Evolutionary conservation across 2,113 vertebrate genomes (phyloP), one percentile per base, ranked within the genome.

Genomic region (Equus quagga): DNA sequence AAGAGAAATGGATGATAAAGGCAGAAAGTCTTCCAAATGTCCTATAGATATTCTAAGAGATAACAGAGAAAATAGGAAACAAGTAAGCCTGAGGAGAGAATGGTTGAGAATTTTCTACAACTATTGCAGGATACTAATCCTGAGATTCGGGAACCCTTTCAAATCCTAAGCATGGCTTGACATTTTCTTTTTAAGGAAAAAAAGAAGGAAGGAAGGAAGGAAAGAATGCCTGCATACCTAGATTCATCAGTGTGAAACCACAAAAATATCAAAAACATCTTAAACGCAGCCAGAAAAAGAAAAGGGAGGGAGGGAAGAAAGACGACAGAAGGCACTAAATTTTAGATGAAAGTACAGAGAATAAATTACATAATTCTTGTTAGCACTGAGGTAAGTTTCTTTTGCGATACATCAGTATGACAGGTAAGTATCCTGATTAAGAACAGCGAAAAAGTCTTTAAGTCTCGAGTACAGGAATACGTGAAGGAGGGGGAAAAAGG

Each of bases 301-400:
- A 5, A 13, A 81, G 62, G 19, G n/a, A 21, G 4, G 60, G 6
- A 17, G 31, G 28, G 70, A 56, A 24, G 26, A 12, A 36, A 31
- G 21, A 62, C 81, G 33, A 62, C 5, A 6, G 24, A 80, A 82
- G 58, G 26, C 56, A 49, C 8, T 19, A 64, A 23, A 33, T 28
- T 94, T 94, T 85, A 73, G 26, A 75, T 31, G 26, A 4, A 92
- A 92, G 46, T 26, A 80, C 24, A 82, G n/a, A 93, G 67, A 73
- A 58, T 51, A 70, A 93, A 70, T 31, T 60, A 84, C n/a, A 19
- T 76, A 83, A 79, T 88, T 81, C 82, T 46, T 64, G 91, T 58
- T 64, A 85, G 58, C 49, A 89, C 9, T 58, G n/a, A 46, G 44
- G 17, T 73, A 67, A 84, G 11, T 49, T 86, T 89, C 24, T 9